Percentiles rank a stretch among this genome's conserved stretches.
phyloP scores from a whole-genome alignment of 2,113 vertebrate species.

The Anolis carolinensis region DNA sequence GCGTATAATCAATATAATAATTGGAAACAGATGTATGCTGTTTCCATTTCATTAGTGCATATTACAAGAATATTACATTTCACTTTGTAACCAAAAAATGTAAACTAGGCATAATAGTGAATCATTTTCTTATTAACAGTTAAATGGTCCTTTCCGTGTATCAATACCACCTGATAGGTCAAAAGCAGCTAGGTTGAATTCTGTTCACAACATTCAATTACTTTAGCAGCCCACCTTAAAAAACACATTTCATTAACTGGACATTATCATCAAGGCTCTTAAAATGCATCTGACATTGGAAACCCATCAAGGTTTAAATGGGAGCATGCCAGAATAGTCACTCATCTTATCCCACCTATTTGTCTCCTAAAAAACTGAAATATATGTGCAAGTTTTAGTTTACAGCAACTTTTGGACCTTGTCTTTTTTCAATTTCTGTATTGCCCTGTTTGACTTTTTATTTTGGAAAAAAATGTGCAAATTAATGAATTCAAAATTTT shows the following conservation, averaged over 20 bases:
- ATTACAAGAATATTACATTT: conserved; percentile 12
- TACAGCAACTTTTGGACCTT: no score
- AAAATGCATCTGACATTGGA: no score
- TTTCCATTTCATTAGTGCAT: conserved; percentile 25
- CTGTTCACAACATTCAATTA: neutral
- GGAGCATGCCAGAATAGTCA: no score
- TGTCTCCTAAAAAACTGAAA: no score
- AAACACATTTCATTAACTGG: neutral
- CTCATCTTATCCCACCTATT: no score
- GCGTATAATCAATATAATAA: conserved; percentile 3
- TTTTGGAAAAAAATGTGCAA: no score
- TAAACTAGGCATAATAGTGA: conserved; percentile 4
- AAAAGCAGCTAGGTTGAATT: neutral
- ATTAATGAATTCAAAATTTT: no score
- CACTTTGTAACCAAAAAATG: neutral
- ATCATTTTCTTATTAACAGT: neutral
- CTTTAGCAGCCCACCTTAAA: neutral
- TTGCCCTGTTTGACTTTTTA: no score
- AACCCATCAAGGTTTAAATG: no score
- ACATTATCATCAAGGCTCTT: no score
- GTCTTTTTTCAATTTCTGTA: no score
- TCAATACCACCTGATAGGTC: neutral
- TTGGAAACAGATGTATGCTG: conserved; percentile 13
- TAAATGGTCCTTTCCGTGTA: neutral
- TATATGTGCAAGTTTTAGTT: no score